Evolutionary conservation across 2,113 vertebrate genomes (phyloP).

Genomic region (Ciconia stormi): DNA sequence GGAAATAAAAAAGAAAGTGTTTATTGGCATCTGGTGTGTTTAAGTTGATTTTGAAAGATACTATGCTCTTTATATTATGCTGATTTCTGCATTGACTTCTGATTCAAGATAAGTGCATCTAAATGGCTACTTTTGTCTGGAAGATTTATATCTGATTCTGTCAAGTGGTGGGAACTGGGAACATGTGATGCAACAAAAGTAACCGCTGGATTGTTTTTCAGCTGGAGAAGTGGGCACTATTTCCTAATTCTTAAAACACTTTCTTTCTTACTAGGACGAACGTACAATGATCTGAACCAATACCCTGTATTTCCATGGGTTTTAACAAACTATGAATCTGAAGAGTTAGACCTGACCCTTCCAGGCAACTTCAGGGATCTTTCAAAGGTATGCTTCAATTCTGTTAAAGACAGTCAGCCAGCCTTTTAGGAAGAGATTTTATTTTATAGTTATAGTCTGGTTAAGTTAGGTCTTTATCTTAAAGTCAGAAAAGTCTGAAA

Average conservation of each 20-base stretch:
- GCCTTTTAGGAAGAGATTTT: not conserved
- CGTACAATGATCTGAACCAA: constrained; percentile 95
- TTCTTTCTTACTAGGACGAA: constrained; percentile 83
- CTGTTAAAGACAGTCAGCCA: not conserved
- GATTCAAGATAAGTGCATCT: not conserved
- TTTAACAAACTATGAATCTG: constrained; percentile 96
- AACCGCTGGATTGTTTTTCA: not conserved
- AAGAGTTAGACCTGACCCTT: constrained; percentile 93
- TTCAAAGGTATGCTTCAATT: constrained; percentile 88
- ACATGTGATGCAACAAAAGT: not conserved
- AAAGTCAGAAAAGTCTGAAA: not conserved
- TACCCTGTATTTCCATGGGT: constrained; percentile 98
- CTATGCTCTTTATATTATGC: not conserved
- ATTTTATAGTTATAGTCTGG: not conserved
- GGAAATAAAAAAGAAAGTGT: not conserved
- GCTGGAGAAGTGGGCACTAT: not conserved
- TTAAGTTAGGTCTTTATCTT: not conserved
- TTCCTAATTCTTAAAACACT: constrained; percentile 1
- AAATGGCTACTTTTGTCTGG: not conserved
- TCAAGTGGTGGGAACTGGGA: not conserved
- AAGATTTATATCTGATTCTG: not conserved
- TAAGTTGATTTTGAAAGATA: not conserved
- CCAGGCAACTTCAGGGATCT: constrained; percentile 98
- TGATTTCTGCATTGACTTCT: not conserved
- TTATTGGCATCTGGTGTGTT: not conserved